Evolutionary conservation across 2,888 invertebrate genomes (phyloP).

Genomic region (Bhutanitis thaidina): DNA sequence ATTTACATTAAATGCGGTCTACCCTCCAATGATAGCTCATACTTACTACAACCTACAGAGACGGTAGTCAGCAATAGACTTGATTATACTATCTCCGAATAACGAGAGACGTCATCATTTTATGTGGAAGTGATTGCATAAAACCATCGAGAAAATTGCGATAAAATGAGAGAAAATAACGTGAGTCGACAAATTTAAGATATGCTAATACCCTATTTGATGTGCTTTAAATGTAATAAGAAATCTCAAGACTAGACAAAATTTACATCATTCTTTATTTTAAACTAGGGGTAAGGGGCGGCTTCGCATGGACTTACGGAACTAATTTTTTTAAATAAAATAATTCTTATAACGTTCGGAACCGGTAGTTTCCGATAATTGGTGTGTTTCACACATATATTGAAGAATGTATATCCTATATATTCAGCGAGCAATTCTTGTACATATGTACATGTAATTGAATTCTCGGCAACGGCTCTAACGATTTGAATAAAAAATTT

Average conservation of each 20-base stretch:
- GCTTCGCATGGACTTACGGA: too few species aligned
- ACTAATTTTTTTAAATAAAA: too few species aligned
- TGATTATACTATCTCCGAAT: conserved; percentile 34
- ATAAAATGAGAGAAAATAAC: conserved; percentile 23
- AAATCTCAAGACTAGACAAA: conserved; percentile 2
- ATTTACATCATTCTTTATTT: neutral
- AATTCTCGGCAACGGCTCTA: too few species aligned
- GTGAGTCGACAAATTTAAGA: conserved; percentile 17
- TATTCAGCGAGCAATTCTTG: too few species aligned
- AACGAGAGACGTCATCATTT: conserved; percentile 26
- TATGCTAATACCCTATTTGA: conserved; percentile 19
- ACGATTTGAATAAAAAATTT: too few species aligned
- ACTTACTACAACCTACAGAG: conserved; percentile 42
- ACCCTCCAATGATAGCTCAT: conserved; percentile 65
- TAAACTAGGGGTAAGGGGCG: too few species aligned
- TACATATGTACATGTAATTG: too few species aligned
- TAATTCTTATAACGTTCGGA: too few species aligned
- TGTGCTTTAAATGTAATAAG: conserved; percentile 15
- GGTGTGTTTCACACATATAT: too few species aligned
- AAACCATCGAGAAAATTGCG: conserved; percentile 16
- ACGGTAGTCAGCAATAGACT: conserved; percentile 24
- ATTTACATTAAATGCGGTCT: conserved; percentile 76
- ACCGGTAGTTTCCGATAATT: too few species aligned
- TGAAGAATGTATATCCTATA: too few species aligned
- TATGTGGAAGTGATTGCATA: conserved; percentile 16